These are phyloP conservation scores for Saimiri boliviensis DNA, from an alignment of 2,113 vertebrate genomes.

Conservation along the genomic window DNA sequence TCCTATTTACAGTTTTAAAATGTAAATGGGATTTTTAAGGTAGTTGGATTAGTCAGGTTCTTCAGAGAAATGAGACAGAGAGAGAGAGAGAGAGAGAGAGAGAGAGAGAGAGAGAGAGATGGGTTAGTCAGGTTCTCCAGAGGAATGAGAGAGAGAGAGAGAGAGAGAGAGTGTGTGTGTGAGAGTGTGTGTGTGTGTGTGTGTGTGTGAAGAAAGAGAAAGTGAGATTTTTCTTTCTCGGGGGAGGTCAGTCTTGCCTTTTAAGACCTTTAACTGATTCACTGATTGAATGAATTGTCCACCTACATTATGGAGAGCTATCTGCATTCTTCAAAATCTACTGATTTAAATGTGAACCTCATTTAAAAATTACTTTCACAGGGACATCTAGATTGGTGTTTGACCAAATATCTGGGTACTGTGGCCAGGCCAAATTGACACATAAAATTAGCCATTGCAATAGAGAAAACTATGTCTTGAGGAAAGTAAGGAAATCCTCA, in stretches of 20 bases:
- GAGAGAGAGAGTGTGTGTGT: neutral
- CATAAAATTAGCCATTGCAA: neutral
- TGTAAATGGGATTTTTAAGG: neutral
- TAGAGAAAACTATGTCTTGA: neutral
- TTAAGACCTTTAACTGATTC: neutral
- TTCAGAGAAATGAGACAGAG: too few species aligned
- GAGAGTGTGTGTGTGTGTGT: too few species aligned
- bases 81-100: neutral
- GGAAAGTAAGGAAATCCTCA: neutral
- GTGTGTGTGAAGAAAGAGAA: too few species aligned
- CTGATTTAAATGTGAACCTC: neutral
- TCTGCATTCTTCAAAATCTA: neutral
- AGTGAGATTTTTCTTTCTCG: neutral
- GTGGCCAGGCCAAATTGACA: neutral
- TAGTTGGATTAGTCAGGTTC: neutral
- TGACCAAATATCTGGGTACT: neutral
- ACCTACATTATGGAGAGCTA: neutral
- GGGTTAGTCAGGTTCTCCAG: neutral
- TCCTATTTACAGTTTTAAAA: neutral
- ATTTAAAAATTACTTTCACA: neutral
- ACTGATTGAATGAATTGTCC: neutral
- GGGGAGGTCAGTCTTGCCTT: neutral
- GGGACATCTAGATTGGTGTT: neutral
- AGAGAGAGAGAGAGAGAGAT: neutral
- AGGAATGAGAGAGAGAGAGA: neutral